These are phyloP conservation scores for Fratercula arctica DNA, from an alignment of 2,797 vertebrate genomes.

Conservation along the genomic window DNA sequence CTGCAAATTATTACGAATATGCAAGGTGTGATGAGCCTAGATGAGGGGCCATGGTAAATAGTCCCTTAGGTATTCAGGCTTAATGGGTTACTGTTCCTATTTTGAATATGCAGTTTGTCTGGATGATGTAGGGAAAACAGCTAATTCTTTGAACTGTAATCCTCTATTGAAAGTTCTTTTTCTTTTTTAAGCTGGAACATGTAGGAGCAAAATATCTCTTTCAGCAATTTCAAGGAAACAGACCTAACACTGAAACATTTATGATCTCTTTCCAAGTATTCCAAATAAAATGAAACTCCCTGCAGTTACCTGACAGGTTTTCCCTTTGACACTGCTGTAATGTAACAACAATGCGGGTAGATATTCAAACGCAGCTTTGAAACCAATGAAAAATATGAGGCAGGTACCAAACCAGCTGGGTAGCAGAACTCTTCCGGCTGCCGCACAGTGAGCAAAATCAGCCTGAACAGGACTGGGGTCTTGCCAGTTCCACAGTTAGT, in stretches of 20 bases:
- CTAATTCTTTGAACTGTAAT: neutral
- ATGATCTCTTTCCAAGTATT: neutral
- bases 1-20: neutral
- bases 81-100: neutral
- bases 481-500: neutral
- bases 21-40: neutral
- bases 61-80: neutral
- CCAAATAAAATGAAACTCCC: neutral
- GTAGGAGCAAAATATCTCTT: neutral
- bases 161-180: neutral
- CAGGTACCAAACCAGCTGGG: neutral
- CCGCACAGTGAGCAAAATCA: neutral
- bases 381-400: neutral
- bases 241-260: neutral
- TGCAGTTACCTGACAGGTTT: neutral
- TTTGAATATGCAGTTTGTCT: neutral
- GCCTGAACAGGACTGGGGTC: neutral
- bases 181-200: neutral
- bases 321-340: neutral
- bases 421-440: neutral
- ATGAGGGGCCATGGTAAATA: neutral
- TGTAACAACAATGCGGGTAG: neutral
- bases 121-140: neutral
- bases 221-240: neutral
- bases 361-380: neutral